Base-by-base conservation (phyloP, 2,113 vertebrate genomes). In the Agelaius phoeniceus region DNA sequence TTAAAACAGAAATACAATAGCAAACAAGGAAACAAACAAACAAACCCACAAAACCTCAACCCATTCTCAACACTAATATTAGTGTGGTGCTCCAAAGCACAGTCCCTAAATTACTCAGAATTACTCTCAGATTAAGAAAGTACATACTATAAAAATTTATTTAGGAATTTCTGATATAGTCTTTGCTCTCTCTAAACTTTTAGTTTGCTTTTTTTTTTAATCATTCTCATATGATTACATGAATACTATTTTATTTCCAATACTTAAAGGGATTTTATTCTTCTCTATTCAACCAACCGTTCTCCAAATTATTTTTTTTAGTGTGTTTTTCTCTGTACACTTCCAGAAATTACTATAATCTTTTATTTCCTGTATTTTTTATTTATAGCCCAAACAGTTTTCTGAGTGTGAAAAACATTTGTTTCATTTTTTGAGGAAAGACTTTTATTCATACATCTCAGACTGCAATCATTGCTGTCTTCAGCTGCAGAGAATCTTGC, bases 31-130 rank as follows among this genome's bases (percentile, higher is more conserved):
- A 44, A 15, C 2, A 51, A 77, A 54, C 3, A 39, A 33, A 33
- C 1, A 62, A 46, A 28, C 1, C 14, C 23, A 48, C 2, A 66
- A 51, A 65, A 2, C 4, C 9, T 23, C 11, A 49, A 15, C 4
- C 12, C 43, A 39, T 21, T 21, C 10, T 11, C 44, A 71, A 39
- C 14, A 44, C 26, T 30, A 74, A 18, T 33, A 66, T 37, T 73
- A 37, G 6, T 22, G 44, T n/a, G 2, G 2, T 74, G 13, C 41
- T 82, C 35, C 19, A 65, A 87, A 86, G 9, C 6, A 66, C 6
- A 35, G 13, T n/a, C 16, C 48, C 33, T 46, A 52, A 13, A 72
- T 20, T 18, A 37, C 8, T 43, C 14, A 66, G 41, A 90, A 59
- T 30, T 26, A 72, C 5, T 48, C 18, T 69, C 10, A 61, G 43